A percentile compares a stretch with the other conserved stretches of the same genome.
These are phyloP conservation scores for Antitype chi DNA, from an alignment of 2,888 invertebrate species.

Conservation along the genomic window DNA sequence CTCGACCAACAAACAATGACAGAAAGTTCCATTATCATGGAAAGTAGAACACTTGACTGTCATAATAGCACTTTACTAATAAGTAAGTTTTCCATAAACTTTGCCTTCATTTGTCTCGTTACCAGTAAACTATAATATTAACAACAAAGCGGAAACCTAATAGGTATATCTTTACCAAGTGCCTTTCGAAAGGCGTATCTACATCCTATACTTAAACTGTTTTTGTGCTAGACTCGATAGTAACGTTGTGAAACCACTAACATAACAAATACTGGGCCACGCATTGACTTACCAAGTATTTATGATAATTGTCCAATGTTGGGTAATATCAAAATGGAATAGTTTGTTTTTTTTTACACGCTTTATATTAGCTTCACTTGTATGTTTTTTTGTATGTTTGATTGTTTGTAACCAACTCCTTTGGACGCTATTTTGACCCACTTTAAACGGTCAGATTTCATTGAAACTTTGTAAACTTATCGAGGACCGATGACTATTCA, in stretches of 20 bases:
- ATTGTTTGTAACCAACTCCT: too few species aligned
- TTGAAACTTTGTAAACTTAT: too few species aligned
- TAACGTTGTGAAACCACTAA: constrained; percentile 55
- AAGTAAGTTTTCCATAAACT: neutral
- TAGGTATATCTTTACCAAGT: constrained; percentile 22
- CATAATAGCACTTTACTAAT: neutral
- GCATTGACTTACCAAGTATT: constrained; percentile 44
- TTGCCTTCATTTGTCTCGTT: neutral
- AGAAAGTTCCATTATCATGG: neutral
- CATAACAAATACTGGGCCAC: constrained; percentile 54
- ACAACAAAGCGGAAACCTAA: constrained; percentile 37
- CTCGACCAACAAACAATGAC: neutral
- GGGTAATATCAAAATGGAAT: constrained; percentile 22
- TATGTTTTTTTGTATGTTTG: too few species aligned
- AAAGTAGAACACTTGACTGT: neutral
- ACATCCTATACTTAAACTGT: constrained; percentile 52
- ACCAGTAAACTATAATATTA: constrained; percentile 21
- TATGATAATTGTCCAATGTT: constrained; percentile 53
- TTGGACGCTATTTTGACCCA: too few species aligned
- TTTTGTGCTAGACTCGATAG: constrained; percentile 47
- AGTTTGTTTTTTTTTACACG: too few species aligned
- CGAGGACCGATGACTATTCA: too few species aligned
- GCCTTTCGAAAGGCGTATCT: constrained; percentile 47
- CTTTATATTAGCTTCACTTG: too few species aligned
- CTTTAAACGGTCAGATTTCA: too few species aligned